Evolutionary conservation across 2,113 vertebrate species (phyloP).

Genomic region (Amblyornis subalaris): DNA sequence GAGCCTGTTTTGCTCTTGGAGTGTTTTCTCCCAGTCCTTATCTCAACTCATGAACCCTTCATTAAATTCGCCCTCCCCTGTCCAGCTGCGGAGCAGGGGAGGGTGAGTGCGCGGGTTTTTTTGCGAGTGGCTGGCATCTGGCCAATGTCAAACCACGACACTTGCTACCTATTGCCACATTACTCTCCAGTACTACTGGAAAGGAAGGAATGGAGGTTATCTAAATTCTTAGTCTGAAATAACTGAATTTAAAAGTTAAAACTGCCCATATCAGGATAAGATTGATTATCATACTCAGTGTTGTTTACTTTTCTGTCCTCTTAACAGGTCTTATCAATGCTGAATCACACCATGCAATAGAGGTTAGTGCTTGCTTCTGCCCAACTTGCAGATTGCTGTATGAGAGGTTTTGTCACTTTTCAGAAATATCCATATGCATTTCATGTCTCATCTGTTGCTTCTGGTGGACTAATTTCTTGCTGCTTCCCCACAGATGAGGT

Average conservation of each 20-base stretch:
- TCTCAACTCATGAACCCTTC: too few species aligned
- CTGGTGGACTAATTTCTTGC: neutral
- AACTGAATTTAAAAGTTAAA: neutral
- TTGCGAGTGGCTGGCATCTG: too few species aligned
- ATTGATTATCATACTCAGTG: neutral
- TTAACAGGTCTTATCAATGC: neutral
- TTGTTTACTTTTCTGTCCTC: neutral
- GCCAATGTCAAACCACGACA: too few species aligned
- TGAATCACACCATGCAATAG: neutral
- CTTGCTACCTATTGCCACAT: neutral
- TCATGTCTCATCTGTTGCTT: neutral
- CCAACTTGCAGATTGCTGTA: neutral
- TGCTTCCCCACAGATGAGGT: neutral
- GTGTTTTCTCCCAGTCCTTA: too few species aligned
- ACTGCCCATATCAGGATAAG: neutral
- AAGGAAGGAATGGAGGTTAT: neutral
- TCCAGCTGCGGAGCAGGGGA: too few species aligned
- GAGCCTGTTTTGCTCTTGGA: too few species aligned
- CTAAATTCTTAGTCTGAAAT: neutral
- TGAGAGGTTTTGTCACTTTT: neutral
- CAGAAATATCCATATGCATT: neutral
- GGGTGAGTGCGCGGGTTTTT: too few species aligned
- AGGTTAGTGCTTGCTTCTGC: neutral
- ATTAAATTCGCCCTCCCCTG: too few species aligned
- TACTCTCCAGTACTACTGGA: too few species aligned